Evolutionary conservation across 2,797 vertebrate genomes (phyloP), one percentile per base, ranked within the genome.

Genomic region (Mus minutoides): DNA sequence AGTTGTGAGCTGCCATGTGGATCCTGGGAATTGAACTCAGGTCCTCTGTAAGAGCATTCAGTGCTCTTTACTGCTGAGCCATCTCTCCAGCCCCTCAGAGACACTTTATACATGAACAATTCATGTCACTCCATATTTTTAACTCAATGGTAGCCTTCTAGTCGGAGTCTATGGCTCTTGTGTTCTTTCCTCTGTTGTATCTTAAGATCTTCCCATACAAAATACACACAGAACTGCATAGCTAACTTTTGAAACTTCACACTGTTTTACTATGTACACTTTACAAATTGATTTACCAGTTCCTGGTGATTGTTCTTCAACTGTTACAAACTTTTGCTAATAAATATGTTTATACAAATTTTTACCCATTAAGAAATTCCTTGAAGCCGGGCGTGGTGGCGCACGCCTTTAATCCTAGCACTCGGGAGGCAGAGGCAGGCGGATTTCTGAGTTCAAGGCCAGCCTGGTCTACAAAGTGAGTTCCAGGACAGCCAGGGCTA

Each of bases 291-390:
- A 93, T 80, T 91, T 90, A 16, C 43, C 21, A 64, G 58, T 86
- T 34, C 40, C 60, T 92, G 22, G n/a, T 37, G 49, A 40, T 91
- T 31, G 46, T 19, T 46, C 73, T 86, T 90, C 69, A 40, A 11
- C 80, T 80, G 26, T 89, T 94, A 91, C 67, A 92, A 1, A 49
- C 43, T 86, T 82, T 92, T 78, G 31, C 54, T 94, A 54, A 78
- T 92, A 94, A 22, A 96, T 83, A 88, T 4, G 86, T 21, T 84
- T 24, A 40, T 77, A 73, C 60, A 94, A 92, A 13, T 43, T 77
- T 96, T 90, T 95, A 62, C 73, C 49, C 94, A 62, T 85, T 94
- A 80, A 85, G 94, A 94, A 67, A 56, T 87, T 79, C 46, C 83
- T 92, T 54, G 16, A 76, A 76, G 24, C 16, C 12, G 5, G 17